phyloP scores from a whole-genome alignment of 2,113 vertebrate genomes.

The Tonatia bakeri region DNA sequence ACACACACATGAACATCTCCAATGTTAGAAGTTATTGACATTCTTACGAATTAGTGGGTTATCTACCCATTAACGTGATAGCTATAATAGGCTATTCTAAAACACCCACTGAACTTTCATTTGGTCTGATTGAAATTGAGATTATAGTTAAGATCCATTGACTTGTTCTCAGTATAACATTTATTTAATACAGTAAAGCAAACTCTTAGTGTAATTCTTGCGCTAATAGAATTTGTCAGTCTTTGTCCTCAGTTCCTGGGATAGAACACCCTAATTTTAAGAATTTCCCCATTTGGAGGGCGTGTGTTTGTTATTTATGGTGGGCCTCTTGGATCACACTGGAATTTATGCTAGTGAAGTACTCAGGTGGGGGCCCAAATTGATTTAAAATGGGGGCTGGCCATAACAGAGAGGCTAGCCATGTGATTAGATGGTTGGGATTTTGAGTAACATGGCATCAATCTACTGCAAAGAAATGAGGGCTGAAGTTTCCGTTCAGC shows the following conservation, averaged over 20 bases:
- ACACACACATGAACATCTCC: constrained; percentile 5
- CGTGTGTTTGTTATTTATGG: background rate
- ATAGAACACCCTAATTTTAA: background rate
- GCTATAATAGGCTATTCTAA: constrained; percentile 27
- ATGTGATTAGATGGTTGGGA: background rate
- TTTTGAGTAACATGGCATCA: background rate
- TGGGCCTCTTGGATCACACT: background rate
- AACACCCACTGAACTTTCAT: constrained; percentile 50
- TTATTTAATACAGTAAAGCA: background rate
- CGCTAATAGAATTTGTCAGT: background rate
- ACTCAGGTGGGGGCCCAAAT: background rate
- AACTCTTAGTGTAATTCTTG: background rate
- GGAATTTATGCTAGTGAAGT: background rate
- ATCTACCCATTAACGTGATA: constrained; percentile 45
- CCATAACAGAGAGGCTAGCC: background rate
- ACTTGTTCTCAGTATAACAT: background rate
- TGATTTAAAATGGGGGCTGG: background rate
- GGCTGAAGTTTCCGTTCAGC: background rate
- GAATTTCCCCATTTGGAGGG: background rate
- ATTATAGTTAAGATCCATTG: constrained; percentile 50
- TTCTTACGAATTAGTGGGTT: constrained; percentile 1
- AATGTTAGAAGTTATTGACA: constrained; percentile 57
- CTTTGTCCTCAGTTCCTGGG: background rate
- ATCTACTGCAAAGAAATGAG: background rate
- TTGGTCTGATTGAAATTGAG: constrained; percentile 60